Percentiles rank a stretch among this genome's conserved stretches.
phyloP scores from a whole-genome alignment of 2,797 vertebrate genomes.

The Rhinoraja longicauda region DNA sequence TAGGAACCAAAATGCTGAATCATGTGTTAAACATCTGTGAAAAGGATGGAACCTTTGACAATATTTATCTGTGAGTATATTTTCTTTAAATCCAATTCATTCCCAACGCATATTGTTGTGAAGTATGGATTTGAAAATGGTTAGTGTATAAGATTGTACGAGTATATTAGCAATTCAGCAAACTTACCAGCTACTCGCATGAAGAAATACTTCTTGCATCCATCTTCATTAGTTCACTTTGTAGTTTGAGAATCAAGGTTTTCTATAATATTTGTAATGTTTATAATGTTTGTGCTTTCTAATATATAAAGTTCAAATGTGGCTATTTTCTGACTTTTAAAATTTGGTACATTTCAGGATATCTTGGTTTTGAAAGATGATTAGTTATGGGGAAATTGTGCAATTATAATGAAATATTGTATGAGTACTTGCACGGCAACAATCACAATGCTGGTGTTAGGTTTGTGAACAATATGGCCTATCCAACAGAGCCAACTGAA shows the following conservation, averaged over 20 bases:
- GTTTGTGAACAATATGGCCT: too few relatives aligned
- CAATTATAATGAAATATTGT: too few relatives aligned
- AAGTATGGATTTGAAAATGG: not conserved
- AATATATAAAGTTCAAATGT: not conserved
- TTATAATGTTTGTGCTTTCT: not conserved
- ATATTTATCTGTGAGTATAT: constrained; percentile 96
- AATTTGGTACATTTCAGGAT: not conserved
- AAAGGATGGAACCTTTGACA: constrained; percentile 99
- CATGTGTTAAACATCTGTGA: constrained; percentile 99
- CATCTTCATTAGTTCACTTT: not conserved
- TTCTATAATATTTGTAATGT: not conserved
- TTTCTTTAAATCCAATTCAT: not conserved
- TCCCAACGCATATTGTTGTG: not conserved
- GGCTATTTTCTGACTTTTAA: not conserved
- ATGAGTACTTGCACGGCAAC: too few relatives aligned
- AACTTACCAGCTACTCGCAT: not conserved
- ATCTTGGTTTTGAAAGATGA: not conserved
- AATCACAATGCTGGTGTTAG: too few relatives aligned
- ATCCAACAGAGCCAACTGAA: too few relatives aligned
- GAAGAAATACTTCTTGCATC: not conserved
- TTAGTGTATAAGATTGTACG: not conserved
- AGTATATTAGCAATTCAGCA: not conserved
- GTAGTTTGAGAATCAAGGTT: not conserved
- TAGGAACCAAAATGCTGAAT: constrained; percentile 99
- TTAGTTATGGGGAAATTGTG: not conserved